Percentiles rank a stretch among this genome's conserved stretches.
These are phyloP conservation scores for Pilophorus perplexus DNA, from an alignment of 2,888 invertebrate genomes.

Conservation along the genomic window DNA sequence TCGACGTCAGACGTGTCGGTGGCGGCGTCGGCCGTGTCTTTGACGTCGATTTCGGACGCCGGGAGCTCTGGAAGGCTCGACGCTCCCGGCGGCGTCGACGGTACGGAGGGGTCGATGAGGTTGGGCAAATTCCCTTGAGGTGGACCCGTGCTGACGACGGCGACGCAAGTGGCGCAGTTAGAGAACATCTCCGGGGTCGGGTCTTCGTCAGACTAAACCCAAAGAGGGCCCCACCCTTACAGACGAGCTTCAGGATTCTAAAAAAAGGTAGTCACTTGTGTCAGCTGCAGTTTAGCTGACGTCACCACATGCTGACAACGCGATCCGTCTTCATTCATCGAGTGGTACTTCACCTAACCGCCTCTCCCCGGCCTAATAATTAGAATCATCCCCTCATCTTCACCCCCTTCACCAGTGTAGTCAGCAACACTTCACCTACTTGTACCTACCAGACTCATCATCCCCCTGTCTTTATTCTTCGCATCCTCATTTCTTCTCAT, in stretches of 20 bases:
- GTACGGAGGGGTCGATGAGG: background rate
- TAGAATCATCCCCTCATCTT: constrained; percentile 24
- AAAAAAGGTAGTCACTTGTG: constrained; percentile 10
- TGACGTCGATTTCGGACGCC: background rate
- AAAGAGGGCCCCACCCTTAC: constrained; percentile 6
- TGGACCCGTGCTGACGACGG: constrained; percentile 33
- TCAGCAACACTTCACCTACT: constrained; percentile 36
- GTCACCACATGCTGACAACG: constrained; percentile 33
- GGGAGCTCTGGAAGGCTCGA: constrained; percentile 4
- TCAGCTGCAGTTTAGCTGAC: constrained; percentile 23
- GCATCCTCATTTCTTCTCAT: too few species aligned
- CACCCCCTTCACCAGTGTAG: constrained; percentile 10
- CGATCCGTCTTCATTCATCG: constrained; percentile 4
- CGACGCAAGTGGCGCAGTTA: constrained; percentile 39
- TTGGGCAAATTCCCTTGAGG: constrained; percentile 10
- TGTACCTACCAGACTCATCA: background rate
- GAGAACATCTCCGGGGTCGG: constrained; percentile 23
- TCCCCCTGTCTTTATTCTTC: background rate
- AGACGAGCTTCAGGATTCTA: background rate
- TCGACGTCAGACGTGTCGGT: background rate
- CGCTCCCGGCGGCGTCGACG: background rate
- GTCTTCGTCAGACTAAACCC: background rate
- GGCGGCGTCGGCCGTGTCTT: background rate
- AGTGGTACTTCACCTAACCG: constrained; percentile 25
- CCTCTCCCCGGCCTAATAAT: constrained; percentile 24